Base-by-base conservation (phyloP, 2,888 invertebrate species). In the Cataglyphis albicans region DNA sequence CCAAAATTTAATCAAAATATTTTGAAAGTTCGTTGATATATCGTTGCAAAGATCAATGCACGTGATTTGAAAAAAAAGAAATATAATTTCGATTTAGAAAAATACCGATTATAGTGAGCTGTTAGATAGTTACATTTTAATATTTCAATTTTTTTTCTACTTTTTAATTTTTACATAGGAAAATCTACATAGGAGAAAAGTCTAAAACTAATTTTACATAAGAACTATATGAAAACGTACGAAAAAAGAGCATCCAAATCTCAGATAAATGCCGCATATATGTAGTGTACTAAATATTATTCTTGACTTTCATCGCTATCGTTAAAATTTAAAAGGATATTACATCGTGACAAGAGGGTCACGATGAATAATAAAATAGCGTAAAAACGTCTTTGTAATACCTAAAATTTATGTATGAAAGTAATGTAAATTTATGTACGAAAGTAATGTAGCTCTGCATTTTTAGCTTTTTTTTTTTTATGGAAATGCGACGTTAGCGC, bases 1-100 rank as follows among this genome's bases (percentile, higher is more conserved):
- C 55, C 21, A 83, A 75, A 67, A 75, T 18, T 67, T 15, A 57
- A 38, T 48, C 21, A 18, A 83, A 74, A 59, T 35, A 76, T 72
- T 29, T n/a, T 65, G 48, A 74, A 74, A 78, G 35, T n/a, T 84
- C 73, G 83, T 88, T 84, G 82, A 75, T 48, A 57, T 74, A 84
- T 85, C 88, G 83, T 88, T 86, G 86, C 85, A 86, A 68, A 78
- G 64, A 81, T 88, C 15, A 73, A 38, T 81, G 32, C 57, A 52
- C 48, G 18, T 65, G 52, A 41, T 70, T 57, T 68, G 32, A 57
- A 57, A 70, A 70, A 59, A n/a, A 29, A 61, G 48, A 74, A 21
- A 29, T 21, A 61, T 18, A 52, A 52, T 52, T 52, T 52, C 7
- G 52, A 52, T 52, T 52, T 52, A 48, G 52, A 52, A 52, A 5